Evolutionary conservation across 2,888 invertebrate genomes (phyloP), one percentile per base, ranked within the genome.

Genomic region (Eristalis intricaria): DNA sequence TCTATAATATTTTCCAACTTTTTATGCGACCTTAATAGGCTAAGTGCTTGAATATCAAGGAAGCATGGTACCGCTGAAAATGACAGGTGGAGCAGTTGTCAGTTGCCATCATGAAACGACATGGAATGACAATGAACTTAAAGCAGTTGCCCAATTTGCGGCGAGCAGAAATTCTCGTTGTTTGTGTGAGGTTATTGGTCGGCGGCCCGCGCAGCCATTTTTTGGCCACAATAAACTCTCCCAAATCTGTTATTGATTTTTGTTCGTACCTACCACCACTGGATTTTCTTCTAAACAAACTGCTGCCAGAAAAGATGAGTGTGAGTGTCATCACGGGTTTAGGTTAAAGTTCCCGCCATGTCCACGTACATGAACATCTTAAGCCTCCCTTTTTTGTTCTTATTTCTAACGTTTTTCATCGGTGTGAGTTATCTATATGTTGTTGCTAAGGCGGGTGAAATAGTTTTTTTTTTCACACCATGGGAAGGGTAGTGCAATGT

Each of bases 51-150:
- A 8, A 19, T 19, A 50, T n/a, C 4, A 50, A 5, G 19, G 5
- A 0, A 29, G 43, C n/a, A n/a, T n/a, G 19, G n/a, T n/a, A n/a
- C n/a, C n/a, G 43, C 43, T 50, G 7, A 50, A n/a, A 50, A 50
- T 50, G 43, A n/a, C 19, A 50, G n/a, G 43, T 50, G 43, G 43
- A 43, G 15, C 43, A 43, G 26, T 2, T 26, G 43, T n/a, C 4
- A 10, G 35, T 35, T 35, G n/a, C 19, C 43, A 50, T 66, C 22
- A 68, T 38, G 60, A 66, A 66, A 75, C 40, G n/a, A 50, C 43
- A 71, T 84, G 35, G 35, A 71, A 56, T 80, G 80, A 63, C 84
- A 84, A 84, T 84, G 80, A 80, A 84, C 84, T 84, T 74, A 35
- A 68, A 23, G 13, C 66, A 77, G 19, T 50, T 19, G 50, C 50